Base-by-base conservation (phyloP, 2,888 invertebrate species). In the Notocelia uddmanniana region DNA sequence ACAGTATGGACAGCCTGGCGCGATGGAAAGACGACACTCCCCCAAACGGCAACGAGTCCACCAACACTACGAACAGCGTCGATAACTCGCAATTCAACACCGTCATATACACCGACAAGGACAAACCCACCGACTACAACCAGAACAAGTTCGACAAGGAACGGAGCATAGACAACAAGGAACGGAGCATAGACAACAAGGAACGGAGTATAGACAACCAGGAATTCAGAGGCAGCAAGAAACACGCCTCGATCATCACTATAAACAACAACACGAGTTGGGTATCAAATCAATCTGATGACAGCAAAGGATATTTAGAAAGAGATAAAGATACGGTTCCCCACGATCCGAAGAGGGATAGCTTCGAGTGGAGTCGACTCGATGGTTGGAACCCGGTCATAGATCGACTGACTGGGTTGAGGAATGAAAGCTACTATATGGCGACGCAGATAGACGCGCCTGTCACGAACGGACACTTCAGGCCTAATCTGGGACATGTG, bases 351-450 rank as follows among this genome's bases (percentile, higher is more conserved):
- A 94, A 94, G 79, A 82, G 94, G 77, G 94, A 94, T 73, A 95
- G 94, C 80, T 94, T 95, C 72, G 95, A 95, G 78, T 91, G 95
- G 85, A 95, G 95, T 76, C 88, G 95, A 2, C 84, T 96, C 76
- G 96, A 96, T 69, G 96, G 96, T 0, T 96, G 96, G 96, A 98
- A 98, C 89, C 98, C 98, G 75, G 98, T 98, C 73, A 95, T 98
- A 82, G 98, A 98, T 85, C 94, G 98, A 83, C 92, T 98, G 82
- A 98, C 97, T 63, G 95, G 95, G 15, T 85, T 98, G 72, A 94
- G 98, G 73, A 98, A 98, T 83, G 98, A 98, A 86, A 98, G 98
- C 83, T 98, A 98, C 84, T 98, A 97, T 82, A 96, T 97, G 94
- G 98, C 97, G 80, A 96, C 95, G 54, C 96, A 96, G 78, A 94